A percentile compares a stretch with the other conserved stretches of the same genome.
Evolutionary conservation across 2,113 vertebrate genomes (phyloP).

Genomic region (Cariama cristata): DNA sequence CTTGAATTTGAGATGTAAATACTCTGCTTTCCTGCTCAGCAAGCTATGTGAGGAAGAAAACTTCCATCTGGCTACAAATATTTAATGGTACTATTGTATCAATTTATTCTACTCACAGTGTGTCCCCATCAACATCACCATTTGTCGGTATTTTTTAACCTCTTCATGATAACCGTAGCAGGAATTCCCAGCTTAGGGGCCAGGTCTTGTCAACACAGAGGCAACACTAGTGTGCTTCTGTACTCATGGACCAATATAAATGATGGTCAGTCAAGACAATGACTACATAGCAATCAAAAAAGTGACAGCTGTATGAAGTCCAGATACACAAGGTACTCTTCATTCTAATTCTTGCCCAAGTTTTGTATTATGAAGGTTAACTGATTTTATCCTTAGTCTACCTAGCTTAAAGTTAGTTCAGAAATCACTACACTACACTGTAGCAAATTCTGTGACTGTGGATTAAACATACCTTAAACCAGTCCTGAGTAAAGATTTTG

Average conservation of each 20-base stretch:
- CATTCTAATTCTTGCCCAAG: not conserved
- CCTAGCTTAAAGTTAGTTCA: not conserved
- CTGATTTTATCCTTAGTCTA: not conserved
- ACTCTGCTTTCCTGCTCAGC: not conserved
- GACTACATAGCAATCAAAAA: not conserved
- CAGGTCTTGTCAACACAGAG: not conserved
- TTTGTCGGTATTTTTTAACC: not conserved
- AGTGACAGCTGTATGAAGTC: not conserved
- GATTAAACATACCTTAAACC: not conserved
- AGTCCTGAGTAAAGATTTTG: not conserved
- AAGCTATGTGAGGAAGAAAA: not conserved
- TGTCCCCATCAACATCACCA: too few relatives aligned
- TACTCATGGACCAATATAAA: not conserved
- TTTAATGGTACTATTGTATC: not conserved
- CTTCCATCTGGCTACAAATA: not conserved
- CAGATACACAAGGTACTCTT: not conserved
- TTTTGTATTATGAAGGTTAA: not conserved
- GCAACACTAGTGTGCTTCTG: not conserved
- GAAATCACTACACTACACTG: not conserved
- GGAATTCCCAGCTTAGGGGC: not conserved
- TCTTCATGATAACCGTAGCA: not conserved
- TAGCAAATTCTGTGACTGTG: not conserved
- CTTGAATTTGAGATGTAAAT: not conserved
- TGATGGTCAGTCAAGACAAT: not conserved
- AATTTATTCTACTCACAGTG: not conserved